Base-by-base conservation (phyloP, 2,113 vertebrate genomes). In the Neolamprologus cancellatus region DNA sequence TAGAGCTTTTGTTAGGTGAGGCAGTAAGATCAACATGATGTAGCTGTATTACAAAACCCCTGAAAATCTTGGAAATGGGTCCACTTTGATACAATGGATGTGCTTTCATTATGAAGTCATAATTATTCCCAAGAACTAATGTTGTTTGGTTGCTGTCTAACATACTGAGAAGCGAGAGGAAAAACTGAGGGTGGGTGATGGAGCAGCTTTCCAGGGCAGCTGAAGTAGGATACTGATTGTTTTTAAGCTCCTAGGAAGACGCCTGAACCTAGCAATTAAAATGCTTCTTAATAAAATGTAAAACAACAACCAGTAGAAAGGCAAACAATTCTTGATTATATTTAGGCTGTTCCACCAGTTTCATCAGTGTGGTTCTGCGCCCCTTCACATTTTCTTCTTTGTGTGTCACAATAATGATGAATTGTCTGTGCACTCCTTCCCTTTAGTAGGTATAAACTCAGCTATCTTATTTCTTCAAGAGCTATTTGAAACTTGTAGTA, bases 401-500 rank as follows among this genome's bases (percentile, higher is more conserved):
- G 54, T 13, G 46, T 90, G 89, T 87, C 86, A 91, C n/a, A 88
- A 80, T 87, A 92, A 91, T 94, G 93, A 96, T 95, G 71, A 93
- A 95, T 95, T 87, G 89, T 87, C 59, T 53, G 44, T 32, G 91
- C 54, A 14, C 32, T 81, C 44, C 89, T 83, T 84, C 79, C 81
- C 50, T 92, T 92, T 91, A 91, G 86, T 64, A 88, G 88, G 79
- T 87, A 85, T 90, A 91, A 91, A 92, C 91, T 84, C 81, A 57
- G 90, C 85, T 95, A 94, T 95, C 93, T 92, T 92, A 94, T 95
- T 91, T 89, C 61, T 39, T 78, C 84, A 54, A 7, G 25, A 57
- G 82, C 89, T 89, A 89, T 93, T 95, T 94, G 84, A 94, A 94
- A 93, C 84, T 46, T 92, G 88, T 93, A 91, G 89, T 90, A 89